Evolutionary conservation across 2,113 vertebrate species (phyloP).

Genomic region (Emydocephalus ijimae): DNA sequence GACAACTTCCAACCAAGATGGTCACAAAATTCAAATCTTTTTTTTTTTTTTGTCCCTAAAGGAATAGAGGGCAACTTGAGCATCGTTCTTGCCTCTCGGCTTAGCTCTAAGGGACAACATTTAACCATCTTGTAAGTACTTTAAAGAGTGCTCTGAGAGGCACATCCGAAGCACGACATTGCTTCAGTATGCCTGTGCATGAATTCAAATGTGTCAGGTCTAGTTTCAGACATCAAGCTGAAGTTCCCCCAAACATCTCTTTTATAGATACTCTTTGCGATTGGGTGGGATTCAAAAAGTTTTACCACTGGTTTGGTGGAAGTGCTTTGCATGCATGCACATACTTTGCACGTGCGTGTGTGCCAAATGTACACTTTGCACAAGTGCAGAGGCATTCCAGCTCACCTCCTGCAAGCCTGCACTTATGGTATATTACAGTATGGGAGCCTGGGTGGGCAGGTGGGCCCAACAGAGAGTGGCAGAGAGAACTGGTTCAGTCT

Average conservation of each 20-base stretch:
- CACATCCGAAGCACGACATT: neutral
- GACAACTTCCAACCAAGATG: neutral
- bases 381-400: too few species aligned
- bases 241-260: conserved; percentile 14
- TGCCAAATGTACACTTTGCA: too few species aligned
- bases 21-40: neutral
- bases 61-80: conserved; percentile 12
- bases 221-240: neutral
- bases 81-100: conserved; percentile 33
- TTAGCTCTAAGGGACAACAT: conserved; percentile 13
- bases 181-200: neutral
- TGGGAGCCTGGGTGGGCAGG: too few species aligned
- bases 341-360: too few species aligned
- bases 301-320: too few species aligned
- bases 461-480: too few species aligned
- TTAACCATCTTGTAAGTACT: conserved; percentile 30
- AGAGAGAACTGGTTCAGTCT: too few species aligned
- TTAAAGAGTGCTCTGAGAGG: neutral
- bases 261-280: conserved; percentile 20
- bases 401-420: too few species aligned
- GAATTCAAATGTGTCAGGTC: neutral
- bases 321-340: too few species aligned
- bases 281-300: too few species aligned
- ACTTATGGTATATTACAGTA: too few species aligned
- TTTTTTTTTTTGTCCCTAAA: neutral